Conservation (phyloP, 2,888 invertebrate genomes). For the Pterostichus madidus region DNA sequence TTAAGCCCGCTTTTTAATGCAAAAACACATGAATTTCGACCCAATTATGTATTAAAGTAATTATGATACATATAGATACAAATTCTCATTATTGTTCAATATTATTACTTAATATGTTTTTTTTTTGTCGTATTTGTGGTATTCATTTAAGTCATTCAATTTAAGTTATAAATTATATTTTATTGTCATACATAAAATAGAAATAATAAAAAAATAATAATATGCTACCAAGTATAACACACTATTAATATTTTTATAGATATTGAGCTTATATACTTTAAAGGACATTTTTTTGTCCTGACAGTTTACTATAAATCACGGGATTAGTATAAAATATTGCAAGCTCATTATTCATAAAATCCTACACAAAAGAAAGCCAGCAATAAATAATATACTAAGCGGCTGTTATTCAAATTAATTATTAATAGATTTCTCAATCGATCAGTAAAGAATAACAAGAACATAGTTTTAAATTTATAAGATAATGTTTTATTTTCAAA, state of each 20-base stretch:
- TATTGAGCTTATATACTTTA: slow-evolving; percentile 6
- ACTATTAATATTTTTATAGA: slow-evolving; percentile 32
- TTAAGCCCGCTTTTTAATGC: no score
- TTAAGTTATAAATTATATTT: no score
- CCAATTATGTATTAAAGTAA: no score
- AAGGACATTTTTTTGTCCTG: slow-evolving; percentile 36
- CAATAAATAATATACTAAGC: slow-evolving; percentile 30
- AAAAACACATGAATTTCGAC: no score
- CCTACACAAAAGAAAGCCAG: slow-evolving; percentile 10
- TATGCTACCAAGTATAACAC: slow-evolving; percentile 1
- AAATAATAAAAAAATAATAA: neutral
- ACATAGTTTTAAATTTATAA: neutral
- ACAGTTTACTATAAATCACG: slow-evolving; percentile 24
- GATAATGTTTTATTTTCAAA: no score
- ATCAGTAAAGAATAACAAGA: neutral
- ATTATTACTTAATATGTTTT: no score
- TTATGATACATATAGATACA: no score
- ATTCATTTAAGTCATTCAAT: no score
- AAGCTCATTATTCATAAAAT: slow-evolving; percentile 33
- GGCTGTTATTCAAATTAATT: slow-evolving; percentile 25
- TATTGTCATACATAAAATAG: no score
- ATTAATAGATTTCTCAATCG: slow-evolving; percentile 18
- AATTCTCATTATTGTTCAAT: no score
- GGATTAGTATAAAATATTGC: slow-evolving; percentile 34
- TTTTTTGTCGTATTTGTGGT: no score